These are phyloP conservation scores for Petrocephalus sullivani DNA, from an alignment of 2,797 vertebrate genomes.

Conservation along the genomic window DNA sequence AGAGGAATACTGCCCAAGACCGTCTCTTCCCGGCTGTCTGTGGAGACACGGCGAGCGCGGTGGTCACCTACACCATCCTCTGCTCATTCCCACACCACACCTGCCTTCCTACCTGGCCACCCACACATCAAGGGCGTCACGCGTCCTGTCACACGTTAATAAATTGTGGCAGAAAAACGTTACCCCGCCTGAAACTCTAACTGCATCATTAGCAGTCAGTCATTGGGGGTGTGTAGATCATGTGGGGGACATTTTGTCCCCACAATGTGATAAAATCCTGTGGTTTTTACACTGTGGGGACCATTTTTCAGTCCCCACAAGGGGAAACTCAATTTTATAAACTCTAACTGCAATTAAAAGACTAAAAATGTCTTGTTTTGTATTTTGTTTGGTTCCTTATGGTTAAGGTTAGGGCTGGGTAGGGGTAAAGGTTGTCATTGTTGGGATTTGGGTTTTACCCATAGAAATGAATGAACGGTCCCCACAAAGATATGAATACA, in stretches of 20 bases:
- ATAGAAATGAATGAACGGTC: no score
- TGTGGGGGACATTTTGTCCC: no score
- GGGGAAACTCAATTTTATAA: no score
- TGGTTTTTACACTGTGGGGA: not conserved
- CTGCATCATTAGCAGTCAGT: not conserved
- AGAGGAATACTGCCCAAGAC: slow-evolving; percentile 88
- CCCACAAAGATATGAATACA: no score
- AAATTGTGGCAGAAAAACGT: slow-evolving; percentile 28
- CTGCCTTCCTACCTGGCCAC: not conserved
- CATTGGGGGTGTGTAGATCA: not conserved
- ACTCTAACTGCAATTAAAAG: not conserved
- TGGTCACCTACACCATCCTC: not conserved
- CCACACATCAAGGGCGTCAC: not conserved
- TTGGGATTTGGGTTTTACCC: no score
- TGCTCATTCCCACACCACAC: not conserved
- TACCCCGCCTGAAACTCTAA: not conserved
- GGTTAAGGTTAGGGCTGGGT: no score
- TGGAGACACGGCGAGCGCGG: not conserved
- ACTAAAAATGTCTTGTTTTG: not conserved
- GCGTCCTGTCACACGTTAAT: slow-evolving; percentile 36
- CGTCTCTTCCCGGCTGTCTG: slow-evolving; percentile 71
- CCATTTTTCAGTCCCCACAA: not conserved
- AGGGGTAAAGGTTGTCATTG: no score
- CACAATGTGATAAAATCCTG: not conserved
- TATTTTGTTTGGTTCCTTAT: no score